Evolutionary conservation across 2,797 vertebrate genomes (phyloP), one percentile per base, ranked within the genome.

Genomic region (Anomalospiza imberbis): DNA sequence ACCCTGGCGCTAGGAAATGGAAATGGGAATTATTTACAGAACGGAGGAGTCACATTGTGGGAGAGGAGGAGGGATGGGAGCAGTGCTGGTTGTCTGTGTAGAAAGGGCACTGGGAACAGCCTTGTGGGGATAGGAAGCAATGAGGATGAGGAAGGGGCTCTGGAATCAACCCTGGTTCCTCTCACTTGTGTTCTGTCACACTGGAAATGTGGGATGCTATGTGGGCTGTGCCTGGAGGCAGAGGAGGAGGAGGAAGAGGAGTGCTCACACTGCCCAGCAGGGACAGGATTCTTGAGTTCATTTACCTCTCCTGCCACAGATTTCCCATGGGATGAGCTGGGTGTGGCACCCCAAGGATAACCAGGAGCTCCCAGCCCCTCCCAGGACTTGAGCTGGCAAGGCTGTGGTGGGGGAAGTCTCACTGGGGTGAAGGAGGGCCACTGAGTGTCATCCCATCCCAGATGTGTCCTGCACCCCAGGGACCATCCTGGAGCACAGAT

Each of bases 401-500:
- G n/a, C n/a, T n/a, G n/a, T n/a, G n/a, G n/a, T n/a, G n/a, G n/a
- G n/a, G n/a, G n/a, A n/a, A n/a, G n/a, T n/a, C n/a, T n/a, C n/a
- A n/a, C n/a, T n/a, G n/a, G n/a, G n/a, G n/a, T n/a, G n/a, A n/a
- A n/a, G n/a, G n/a, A n/a, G n/a, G n/a, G n/a, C n/a, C n/a, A 2
- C 32, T 3, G 15, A 25, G 13, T 26, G 22, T 29, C 57, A 75
- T n/a, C 79, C 65, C 79, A 34, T 10, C 51, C 65, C n/a, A 53
- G 48, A 6, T 1, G 10, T 25, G 48, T 34, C 36, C 67, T 54
- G 62, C 8, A 3, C 25, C 48, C 34, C 6, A 2, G 50, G 53
- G n/a, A 29, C 53, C 18, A 17, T 4, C 32, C 25, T 0, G 1
- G 77, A 53, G 54, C 20, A 2, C 2, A 1, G 15, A 28, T 67